Percentiles rank a stretch among this genome's conserved stretches.
These are phyloP conservation scores for Halictus rubicundus DNA, from an alignment of 1,140 invertebrate genomes.

Conservation along the genomic window DNA sequence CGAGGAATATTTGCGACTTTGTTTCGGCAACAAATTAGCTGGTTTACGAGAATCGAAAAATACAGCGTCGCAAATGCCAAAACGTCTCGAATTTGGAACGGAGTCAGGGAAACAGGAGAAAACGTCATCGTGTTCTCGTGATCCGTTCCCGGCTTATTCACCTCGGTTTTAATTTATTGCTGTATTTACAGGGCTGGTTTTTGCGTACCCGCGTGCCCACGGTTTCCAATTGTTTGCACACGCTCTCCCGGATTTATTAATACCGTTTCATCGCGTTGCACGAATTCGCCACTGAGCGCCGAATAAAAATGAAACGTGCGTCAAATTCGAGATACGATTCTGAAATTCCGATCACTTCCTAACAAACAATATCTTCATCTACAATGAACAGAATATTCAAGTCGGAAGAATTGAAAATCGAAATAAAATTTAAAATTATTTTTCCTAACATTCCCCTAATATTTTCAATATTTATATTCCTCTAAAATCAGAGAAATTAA, in stretches of 20 bases:
- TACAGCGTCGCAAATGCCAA: conserved; percentile 27
- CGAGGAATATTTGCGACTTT: not conserved
- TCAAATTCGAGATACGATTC: too few relatives aligned
- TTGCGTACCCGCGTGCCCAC: not conserved
- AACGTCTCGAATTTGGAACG: conserved; percentile 49
- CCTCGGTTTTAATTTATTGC: conserved; percentile 32
- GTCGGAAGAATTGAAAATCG: too few relatives aligned
- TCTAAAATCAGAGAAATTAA: too few relatives aligned
- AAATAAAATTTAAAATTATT: too few relatives aligned
- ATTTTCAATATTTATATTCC: too few relatives aligned
- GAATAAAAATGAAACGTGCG: conserved; percentile 1
- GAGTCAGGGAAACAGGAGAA: conserved; percentile 41
- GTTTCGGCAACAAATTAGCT: not conserved
- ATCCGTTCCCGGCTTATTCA: conserved; percentile 26
- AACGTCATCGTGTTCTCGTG: conserved; percentile 20
- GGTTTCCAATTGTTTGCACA: conserved; percentile 28
- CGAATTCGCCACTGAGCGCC: too few relatives aligned
- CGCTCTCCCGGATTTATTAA: conserved; percentile 32
- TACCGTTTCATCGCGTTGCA: not conserved
- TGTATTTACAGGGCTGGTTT: conserved; percentile 19
- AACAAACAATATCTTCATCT: too few relatives aligned
- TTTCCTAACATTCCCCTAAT: too few relatives aligned
- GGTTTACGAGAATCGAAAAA: conserved; percentile 33
- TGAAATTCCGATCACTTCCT: too few relatives aligned
- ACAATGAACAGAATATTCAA: too few relatives aligned